Percentiles rank a stretch among this genome's conserved stretches.
Conservation (phyloP, 2,113 vertebrate genomes). For the Oncorhynchus kisutch region DNA sequence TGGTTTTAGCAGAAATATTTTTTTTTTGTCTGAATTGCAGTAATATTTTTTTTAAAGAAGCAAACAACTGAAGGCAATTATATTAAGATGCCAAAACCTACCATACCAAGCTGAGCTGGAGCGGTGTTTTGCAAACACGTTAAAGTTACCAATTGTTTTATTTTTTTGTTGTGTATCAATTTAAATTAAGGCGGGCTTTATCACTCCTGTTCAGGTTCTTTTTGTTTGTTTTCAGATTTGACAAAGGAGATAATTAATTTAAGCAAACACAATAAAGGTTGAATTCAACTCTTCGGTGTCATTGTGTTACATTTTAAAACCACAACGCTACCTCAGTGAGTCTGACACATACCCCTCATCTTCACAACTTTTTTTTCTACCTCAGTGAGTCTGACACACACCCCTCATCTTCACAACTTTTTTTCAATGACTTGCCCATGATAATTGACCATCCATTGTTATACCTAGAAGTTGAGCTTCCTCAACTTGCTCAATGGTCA, state of each 20-base stretch:
- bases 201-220: conserved; percentile 79
- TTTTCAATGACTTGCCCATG: too few species aligned
- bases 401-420: too few species aligned
- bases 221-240: conserved; percentile 78
- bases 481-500: too few species aligned
- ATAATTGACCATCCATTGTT: too few species aligned
- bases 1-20: conserved; percentile 71
- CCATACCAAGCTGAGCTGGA: conserved; percentile 81
- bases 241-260: conserved; percentile 78
- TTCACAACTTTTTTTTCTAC: too few species aligned
- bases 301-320: neutral
- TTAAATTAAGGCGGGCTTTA: conserved; percentile 82
- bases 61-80: conserved; percentile 77
- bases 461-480: too few species aligned
- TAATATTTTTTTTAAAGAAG: conserved; percentile 65
- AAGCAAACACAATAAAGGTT: conserved; percentile 80
- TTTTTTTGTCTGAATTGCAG: conserved; percentile 75
- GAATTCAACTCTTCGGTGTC: conserved; percentile 61
- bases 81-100: conserved; percentile 72
- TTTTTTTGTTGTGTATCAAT: conserved; percentile 73
- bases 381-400: neutral
- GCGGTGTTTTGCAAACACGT: conserved; percentile 77
- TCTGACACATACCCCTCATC: too few species aligned
- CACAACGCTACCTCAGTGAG: neutral
- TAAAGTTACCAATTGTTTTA: conserved; percentile 74